Percentiles rank a stretch among this genome's conserved stretches.
These are phyloP conservation scores for Pteromalus puparum DNA, from an alignment of 1,140 invertebrate genomes.

Conservation along the genomic window DNA sequence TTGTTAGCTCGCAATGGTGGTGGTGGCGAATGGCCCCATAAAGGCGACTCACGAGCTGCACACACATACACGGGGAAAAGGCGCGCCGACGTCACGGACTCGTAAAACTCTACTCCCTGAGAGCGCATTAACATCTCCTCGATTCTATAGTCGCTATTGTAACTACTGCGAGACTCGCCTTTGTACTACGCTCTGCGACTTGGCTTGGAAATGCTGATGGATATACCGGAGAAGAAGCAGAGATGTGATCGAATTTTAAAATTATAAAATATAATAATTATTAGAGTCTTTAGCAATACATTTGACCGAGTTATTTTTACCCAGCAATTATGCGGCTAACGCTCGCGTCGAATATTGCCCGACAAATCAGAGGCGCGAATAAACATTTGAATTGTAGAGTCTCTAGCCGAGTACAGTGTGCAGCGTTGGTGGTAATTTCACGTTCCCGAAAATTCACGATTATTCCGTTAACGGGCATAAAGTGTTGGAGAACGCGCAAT, in stretches of 20 bases:
- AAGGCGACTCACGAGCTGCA: not conserved
- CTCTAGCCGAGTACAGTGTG: too few species aligned
- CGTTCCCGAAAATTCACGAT: not conserved
- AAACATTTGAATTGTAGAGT: too few species aligned
- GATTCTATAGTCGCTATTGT: not conserved
- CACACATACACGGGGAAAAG: not conserved
- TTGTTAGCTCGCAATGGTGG: not conserved
- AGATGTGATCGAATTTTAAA: too few species aligned
- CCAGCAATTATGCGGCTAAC: too few species aligned
- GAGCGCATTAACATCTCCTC: not conserved
- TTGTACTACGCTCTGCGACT: not conserved
- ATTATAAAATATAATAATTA: too few species aligned
- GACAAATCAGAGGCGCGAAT: too few species aligned
- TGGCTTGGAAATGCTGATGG: too few species aligned
- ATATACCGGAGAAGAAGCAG: too few species aligned
- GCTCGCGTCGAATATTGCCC: too few species aligned
- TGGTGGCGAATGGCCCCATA: not conserved
- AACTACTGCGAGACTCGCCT: not conserved
- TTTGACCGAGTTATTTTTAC: too few species aligned
- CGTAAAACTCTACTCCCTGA: not conserved
- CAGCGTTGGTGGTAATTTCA: not conserved
- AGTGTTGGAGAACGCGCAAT: too few species aligned
- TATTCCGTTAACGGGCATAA: not conserved
- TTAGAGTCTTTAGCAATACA: too few species aligned
- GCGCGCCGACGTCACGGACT: not conserved